Percentiles rank a stretch among this genome's conserved stretches.
These are phyloP conservation scores for Notamacropus eugenii DNA, from an alignment of 2,797 vertebrate species.

Conservation along the genomic window DNA sequence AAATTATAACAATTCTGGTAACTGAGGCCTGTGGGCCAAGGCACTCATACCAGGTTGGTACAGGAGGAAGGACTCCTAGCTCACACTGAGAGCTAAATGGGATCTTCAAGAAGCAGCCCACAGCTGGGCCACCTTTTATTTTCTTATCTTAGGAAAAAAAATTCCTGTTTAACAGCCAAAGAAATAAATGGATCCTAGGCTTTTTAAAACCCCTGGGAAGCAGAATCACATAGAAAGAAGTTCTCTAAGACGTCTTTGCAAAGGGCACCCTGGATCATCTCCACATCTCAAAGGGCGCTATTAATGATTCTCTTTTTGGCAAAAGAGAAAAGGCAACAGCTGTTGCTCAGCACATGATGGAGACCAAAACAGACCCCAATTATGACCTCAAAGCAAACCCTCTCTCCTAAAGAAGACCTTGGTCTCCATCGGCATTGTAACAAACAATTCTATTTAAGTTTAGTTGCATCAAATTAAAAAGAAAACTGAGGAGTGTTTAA, in stretches of 20 bases:
- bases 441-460: conserved; percentile 24
- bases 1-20: not conserved
- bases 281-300: not conserved
- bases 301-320: not conserved
- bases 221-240: not conserved
- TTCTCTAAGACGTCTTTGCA: not conserved
- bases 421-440: not conserved
- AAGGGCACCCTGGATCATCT: not conserved
- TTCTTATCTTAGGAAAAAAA: not conserved
- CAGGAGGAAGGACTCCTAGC: not conserved
- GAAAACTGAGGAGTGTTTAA: conserved; percentile 12
- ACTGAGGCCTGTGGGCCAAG: not conserved
- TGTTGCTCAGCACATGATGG: not conserved
- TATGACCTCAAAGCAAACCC: not conserved
- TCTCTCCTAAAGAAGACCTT: not conserved
- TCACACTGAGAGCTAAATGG: not conserved
- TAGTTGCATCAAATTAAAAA: conserved; percentile 12
- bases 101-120: not conserved
- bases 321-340: not conserved
- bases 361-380: not conserved
- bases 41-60: not conserved
- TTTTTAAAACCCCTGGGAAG: not conserved
- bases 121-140: not conserved
- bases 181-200: not conserved
- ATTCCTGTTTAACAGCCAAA: not conserved